Base-by-base conservation (phyloP, 2,888 invertebrate genomes). In the Gryllus longicercus region DNA sequence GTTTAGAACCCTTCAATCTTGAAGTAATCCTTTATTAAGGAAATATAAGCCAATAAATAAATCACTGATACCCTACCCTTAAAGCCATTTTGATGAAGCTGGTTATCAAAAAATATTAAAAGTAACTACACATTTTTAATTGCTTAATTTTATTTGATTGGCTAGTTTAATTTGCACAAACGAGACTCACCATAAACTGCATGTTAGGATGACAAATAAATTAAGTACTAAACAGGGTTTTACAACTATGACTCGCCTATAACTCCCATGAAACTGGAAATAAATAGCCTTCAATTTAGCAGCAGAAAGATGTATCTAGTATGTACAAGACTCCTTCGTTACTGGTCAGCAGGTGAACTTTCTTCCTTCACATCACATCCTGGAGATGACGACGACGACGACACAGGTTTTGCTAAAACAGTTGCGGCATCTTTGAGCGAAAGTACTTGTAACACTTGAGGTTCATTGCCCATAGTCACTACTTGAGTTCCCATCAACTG, bases 391-490 rank as follows among this genome's bases (percentile, higher is more conserved):
- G 49, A 76, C 75, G n/a, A n/a, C n/a, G 49, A 76, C 76, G 11
- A 76, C 63, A 50, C 50, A 18, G 79, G 74, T 51, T 79, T 79
- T 16, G 79, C 74, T 50, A 81, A 51, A 38, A 81, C 79, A 76
- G 76, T 76, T n/a, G 78, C 77, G 49, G 80, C 38, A 87, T 96
- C 95, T 88, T 95, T 95, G 83, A 95, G 90, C 81, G 94, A 95
- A 85, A 96, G 91, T 84, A 96, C 95, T 88, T 95, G 95, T 85
- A 95, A 89, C 83, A 90, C 93, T 88, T 95, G 95, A 76, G 93
- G 92, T 85, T 93, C 93, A 76, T 77, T 90, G 88, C 84, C 91
- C 90, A 87, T 93, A 92, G 87, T 93, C 90, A 95, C 94, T 90
- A 95, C 94, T 86, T 95, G 94, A 82, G 94, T 79, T 5, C 81